Conservation (phyloP, 1,140 invertebrate genomes). For the Ostrea denselamellosa region DNA sequence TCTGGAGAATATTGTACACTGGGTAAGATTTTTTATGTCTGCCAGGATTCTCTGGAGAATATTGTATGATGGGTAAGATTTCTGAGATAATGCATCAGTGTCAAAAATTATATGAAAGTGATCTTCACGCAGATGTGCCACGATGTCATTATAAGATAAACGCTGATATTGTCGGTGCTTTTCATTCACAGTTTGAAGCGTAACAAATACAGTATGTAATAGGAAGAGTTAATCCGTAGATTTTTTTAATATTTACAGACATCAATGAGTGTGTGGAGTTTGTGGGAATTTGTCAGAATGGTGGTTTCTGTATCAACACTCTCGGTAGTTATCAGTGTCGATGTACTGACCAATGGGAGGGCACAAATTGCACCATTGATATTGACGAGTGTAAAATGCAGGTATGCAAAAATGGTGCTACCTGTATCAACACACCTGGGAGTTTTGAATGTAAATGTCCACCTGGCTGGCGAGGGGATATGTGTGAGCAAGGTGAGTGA, state of each 20-base stretch:
- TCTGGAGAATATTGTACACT: constrained; percentile 56
- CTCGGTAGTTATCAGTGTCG: constrained; percentile 64
- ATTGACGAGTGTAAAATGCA: constrained; percentile 52
- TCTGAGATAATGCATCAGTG: background rate
- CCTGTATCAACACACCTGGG: constrained; percentile 73
- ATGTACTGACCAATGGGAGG: constrained; percentile 63
- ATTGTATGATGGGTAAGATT: constrained; percentile 53
- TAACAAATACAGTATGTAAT: no score
- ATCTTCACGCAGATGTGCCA: no score
- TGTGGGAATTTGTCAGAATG: constrained; percentile 66
- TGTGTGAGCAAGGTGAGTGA: constrained; percentile 43
- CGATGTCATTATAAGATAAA: no score
- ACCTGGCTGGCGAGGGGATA: constrained; percentile 35
- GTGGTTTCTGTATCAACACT: constrained; percentile 65
- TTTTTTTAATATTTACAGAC: constrained; percentile 53
- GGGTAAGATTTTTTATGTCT: constrained; percentile 62
- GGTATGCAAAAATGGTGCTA: constrained; percentile 83
- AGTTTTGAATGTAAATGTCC: constrained; percentile 56
- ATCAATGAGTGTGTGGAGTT: constrained; percentile 68
- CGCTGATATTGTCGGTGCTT: no score
- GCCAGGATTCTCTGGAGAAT: constrained; percentile 57
- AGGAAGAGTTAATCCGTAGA: background rate
- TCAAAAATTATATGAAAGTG: no score
- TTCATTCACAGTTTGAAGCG: no score
- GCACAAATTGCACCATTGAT: constrained; percentile 61